Percentiles rank a stretch among this genome's conserved stretches.
Evolutionary conservation across 2,888 invertebrate species (phyloP).

Genomic region (Drosophila nigricruria): DNA sequence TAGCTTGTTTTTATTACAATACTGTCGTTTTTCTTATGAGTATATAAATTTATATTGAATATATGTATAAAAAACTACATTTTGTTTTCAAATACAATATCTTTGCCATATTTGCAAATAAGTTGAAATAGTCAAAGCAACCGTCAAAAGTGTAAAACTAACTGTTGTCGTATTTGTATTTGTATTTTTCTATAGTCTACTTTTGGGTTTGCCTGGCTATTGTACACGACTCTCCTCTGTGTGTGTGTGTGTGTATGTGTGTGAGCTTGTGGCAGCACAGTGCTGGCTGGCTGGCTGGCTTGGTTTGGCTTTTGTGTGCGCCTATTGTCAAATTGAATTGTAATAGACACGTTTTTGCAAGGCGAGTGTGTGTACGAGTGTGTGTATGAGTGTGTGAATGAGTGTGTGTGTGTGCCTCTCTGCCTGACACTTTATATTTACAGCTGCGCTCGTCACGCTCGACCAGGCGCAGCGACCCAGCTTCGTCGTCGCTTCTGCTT

Average conservation of each 20-base stretch:
- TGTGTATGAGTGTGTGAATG: neutral
- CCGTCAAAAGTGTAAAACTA: slow-evolving; percentile 23
- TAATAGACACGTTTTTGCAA: slow-evolving; percentile 78
- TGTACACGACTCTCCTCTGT: slow-evolving; percentile 25
- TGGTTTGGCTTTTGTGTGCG: slow-evolving; percentile 78
- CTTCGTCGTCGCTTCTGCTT: neutral
- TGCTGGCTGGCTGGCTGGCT: slow-evolving; percentile 58
- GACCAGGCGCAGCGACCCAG: slow-evolving; percentile 46
- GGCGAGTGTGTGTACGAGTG: slow-evolving; percentile 31
- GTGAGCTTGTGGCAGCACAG: slow-evolving; percentile 53
- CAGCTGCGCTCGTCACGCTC: slow-evolving; percentile 75
- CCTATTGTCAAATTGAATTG: slow-evolving; percentile 82
- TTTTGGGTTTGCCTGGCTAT: slow-evolving; percentile 54
- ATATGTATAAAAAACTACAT: no score
- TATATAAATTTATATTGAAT: no score
- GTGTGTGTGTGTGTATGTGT: slow-evolving; percentile 25
- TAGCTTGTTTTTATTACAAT: no score
- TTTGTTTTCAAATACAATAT: no score
- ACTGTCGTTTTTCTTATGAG: no score
- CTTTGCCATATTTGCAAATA: neutral
- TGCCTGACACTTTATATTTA: slow-evolving; percentile 75
- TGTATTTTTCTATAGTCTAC: slow-evolving; percentile 47
- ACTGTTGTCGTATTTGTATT: slow-evolving; percentile 32
- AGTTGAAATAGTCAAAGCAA: neutral
- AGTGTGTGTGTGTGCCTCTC: slow-evolving; percentile 32